Conservation (phyloP, 2,888 invertebrate genomes). For the Drepanosiphum platanoidis region DNA sequence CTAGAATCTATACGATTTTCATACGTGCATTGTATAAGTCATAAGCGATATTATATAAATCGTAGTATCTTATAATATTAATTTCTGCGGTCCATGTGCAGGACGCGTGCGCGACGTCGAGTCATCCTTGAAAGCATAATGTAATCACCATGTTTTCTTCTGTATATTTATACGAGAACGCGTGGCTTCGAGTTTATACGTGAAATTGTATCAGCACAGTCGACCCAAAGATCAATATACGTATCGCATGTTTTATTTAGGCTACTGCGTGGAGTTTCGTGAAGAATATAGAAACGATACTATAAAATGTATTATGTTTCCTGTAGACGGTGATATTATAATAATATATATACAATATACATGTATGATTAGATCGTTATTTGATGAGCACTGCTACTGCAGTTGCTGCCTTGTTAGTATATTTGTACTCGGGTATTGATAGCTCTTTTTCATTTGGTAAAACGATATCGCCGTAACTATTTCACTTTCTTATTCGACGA, state of each 20-base stretch:
- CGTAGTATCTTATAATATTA: too few species aligned
- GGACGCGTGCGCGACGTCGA: not conserved
- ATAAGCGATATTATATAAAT: too few species aligned
- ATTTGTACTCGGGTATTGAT: not conserved
- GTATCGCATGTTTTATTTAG: not conserved
- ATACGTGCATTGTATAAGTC: too few species aligned
- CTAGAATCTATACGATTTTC: not conserved
- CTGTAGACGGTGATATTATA: not conserved
- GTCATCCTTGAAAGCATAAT: not conserved
- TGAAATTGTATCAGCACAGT: not conserved
- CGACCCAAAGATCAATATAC: not conserved
- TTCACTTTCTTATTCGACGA: not conserved
- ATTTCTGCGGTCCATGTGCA: not conserved
- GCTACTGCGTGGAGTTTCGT: not conserved
- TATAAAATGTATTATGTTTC: not conserved
- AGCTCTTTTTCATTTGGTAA: slow-evolving; percentile 1
- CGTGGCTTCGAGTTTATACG: not conserved
- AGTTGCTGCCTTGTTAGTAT: not conserved
- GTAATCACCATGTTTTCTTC: not conserved
- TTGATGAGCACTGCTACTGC: not conserved
- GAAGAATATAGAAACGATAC: not conserved
- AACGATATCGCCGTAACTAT: slow-evolving; percentile 1
- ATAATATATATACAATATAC: not conserved
- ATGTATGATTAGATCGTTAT: not conserved
- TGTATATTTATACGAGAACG: not conserved